Base-by-base conservation (phyloP, 2,113 vertebrate species). In the Atherinomorus stipes region DNA sequence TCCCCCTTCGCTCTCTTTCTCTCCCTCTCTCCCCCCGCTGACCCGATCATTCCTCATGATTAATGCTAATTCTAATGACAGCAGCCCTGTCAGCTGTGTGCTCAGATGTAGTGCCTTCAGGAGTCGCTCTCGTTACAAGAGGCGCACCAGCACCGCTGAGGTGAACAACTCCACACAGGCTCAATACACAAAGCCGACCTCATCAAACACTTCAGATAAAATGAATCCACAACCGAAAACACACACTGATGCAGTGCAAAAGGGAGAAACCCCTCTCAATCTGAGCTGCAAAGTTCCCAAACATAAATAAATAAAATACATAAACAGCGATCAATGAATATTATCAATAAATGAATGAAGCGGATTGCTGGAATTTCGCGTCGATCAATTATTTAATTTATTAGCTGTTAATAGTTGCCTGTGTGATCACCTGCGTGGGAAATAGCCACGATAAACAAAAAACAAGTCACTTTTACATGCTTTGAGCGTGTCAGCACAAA, bases 71-170 rank as follows among this genome's bases (percentile, higher is more conserved):
- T 88, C 80, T 69, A 83, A 84, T 89, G 89, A 92, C 90, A 88
- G 87, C 77, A 63, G 81, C 83, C 62, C 84, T 57, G 87, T 89
- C 89, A 92, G 90, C 90, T 88, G 91, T 89, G 78, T 19, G 84
- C 73, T 85, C 86, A 76, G 65, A 82, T 85, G 86, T 78, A 87
- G 85, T 80, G 88, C 92, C 91, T 93, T 92, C 86, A 93, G 92
- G 92, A 94, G 92, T 91, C 91, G 93, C 93, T 91, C 85, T 66
- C 78, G 86, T 86, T 91, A 85, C 92, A 87, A 90, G 84, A 90
- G 86, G 86, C 88, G 85, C 84, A 86, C 67, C 85, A 85, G 71
- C 85, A 78, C 81, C 71, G 67, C 89, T 3, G 73, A 87, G 85
- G 83, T 78, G 84, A 86, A 85, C 81, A 85, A 88, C 80, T 78